Conservation (phyloP, 2,113 vertebrate species). For the Antennarius striatus region DNA sequence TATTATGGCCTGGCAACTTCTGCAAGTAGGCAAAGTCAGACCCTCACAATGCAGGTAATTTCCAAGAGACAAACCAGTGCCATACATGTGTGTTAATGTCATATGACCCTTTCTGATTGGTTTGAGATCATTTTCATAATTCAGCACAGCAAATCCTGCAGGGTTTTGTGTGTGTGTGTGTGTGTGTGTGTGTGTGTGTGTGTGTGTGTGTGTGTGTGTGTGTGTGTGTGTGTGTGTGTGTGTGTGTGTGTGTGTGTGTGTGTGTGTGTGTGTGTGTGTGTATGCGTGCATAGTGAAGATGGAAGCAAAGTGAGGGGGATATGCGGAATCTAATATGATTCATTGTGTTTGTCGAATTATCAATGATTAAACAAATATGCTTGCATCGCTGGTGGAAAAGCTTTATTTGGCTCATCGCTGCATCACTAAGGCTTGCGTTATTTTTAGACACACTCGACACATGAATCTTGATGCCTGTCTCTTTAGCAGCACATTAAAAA, state of each 20-base stretch:
- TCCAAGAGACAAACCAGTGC: conserved; percentile 3
- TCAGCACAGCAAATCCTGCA: conserved; percentile 34
- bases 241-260: no score
- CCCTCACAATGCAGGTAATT: conserved; percentile 16
- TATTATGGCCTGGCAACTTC: conserved; percentile 28
- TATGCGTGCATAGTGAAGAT: not conserved
- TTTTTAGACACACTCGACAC: no score
- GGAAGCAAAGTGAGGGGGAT: no score
- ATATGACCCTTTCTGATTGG: conserved; percentile 29
- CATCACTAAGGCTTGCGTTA: not conserved
- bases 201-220: no score
- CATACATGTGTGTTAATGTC: conserved; percentile 19
- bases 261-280: no score
- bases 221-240: no score
- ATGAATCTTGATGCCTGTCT: not conserved
- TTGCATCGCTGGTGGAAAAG: not conserved
- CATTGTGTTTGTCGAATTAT: not conserved
- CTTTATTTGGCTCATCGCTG: not conserved
- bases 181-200: no score
- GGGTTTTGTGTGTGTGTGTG: not conserved
- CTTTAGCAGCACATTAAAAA: not conserved
- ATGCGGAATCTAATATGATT: no score
- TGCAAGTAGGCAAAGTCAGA: conserved; percentile 48
- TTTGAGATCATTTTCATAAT: conserved; percentile 42
- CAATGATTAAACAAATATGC: not conserved